phyloP scores from a whole-genome alignment of 2,797 vertebrate species.

The Sebastes matsubarae region DNA sequence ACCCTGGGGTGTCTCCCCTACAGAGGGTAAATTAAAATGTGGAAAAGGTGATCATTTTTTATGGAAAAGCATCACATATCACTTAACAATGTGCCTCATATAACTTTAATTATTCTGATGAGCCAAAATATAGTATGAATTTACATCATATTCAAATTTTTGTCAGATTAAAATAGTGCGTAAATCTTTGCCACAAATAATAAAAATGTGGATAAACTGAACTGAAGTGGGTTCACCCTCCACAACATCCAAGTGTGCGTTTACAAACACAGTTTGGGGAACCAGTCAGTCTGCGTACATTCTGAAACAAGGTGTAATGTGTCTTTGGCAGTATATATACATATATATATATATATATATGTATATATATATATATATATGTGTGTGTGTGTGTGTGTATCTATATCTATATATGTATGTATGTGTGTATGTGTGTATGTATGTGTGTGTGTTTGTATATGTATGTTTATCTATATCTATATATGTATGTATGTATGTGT shows the following conservation, averaged over 20 bases:
- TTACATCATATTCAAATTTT: not conserved
- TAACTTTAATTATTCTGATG: not conserved
- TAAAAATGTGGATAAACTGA: not conserved
- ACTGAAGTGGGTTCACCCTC: not conserved
- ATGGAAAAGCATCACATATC: too few relatives aligned
- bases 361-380: rapidly evolving
- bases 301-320: slow-evolving; percentile 18
- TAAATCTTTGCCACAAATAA: not conserved
- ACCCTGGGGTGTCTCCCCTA: too few relatives aligned
- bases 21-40: too few relatives aligned
- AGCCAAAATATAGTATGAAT: not conserved
- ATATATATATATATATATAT: too few relatives aligned
- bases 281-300: slow-evolving; percentile 23
- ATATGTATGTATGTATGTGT: too few relatives aligned
- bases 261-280: not conserved
- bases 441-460: rapidly evolving
- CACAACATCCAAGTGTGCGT: not conserved
- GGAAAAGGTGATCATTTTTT: too few relatives aligned
- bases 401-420: rapidly evolving
- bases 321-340: slow-evolving; percentile 43
- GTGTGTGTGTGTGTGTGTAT: too few relatives aligned
- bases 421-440: rapidly evolving
- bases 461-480: rapidly evolving
- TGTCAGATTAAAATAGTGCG: not conserved
- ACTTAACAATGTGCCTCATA: not conserved